Conservation (phyloP, 2,888 invertebrate species). For the Mesorhabditis sp. region DNA sequence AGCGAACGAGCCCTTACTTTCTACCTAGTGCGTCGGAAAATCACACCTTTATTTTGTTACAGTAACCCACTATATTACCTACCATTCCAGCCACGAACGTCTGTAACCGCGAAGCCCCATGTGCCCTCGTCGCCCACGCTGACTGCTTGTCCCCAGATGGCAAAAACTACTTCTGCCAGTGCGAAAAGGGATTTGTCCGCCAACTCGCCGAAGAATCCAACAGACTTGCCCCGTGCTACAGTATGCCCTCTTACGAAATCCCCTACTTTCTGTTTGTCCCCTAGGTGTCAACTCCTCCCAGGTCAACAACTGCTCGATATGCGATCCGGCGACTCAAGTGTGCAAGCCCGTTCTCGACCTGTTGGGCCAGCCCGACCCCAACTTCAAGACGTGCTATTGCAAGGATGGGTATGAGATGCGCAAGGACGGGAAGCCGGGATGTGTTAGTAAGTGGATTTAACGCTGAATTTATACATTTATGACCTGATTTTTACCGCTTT, state of each 20-base stretch:
- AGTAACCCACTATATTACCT: no score
- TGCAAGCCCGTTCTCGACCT: neutral
- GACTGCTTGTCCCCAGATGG: neutral
- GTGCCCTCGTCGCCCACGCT: neutral
- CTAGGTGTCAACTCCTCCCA: constrained; percentile 1
- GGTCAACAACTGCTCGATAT: neutral
- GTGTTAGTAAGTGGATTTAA: neutral
- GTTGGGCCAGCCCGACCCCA: neutral
- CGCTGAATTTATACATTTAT: neutral
- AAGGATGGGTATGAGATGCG: neutral
- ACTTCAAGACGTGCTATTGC: neutral
- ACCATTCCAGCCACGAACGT: neutral
- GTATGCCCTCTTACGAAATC: neutral
- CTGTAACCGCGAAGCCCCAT: neutral
- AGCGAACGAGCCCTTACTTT: no score
- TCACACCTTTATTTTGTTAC: no score
- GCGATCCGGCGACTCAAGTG: constrained; percentile 1
- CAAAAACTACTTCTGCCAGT: neutral
- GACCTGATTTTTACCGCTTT: neutral
- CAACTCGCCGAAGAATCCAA: neutral
- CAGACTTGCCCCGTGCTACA: neutral
- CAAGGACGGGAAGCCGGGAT: constrained; percentile 1
- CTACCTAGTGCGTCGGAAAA: no score
- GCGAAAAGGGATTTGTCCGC: neutral
- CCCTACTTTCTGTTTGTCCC: neutral